These are phyloP conservation scores for Antheraea assamensis DNA, from an alignment of 2,888 invertebrate genomes.

Conservation along the genomic window DNA sequence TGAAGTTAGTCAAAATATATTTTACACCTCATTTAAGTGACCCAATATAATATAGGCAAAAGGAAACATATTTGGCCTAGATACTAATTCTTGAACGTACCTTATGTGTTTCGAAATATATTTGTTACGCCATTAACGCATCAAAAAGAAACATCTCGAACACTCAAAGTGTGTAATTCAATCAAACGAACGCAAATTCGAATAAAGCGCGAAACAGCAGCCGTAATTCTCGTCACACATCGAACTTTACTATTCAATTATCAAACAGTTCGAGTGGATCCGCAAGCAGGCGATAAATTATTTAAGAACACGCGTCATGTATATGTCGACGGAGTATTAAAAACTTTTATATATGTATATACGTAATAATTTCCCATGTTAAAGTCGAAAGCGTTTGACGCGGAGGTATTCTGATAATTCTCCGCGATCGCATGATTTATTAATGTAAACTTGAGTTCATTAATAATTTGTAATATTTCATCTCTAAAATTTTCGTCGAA, in stretches of 20 bases:
- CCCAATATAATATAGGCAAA: too few relatives aligned
- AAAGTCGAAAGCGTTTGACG: background rate
- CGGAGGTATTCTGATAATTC: background rate
- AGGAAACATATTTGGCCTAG: background rate
- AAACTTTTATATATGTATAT: background rate
- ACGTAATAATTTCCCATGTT: background rate
- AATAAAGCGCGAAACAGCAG: background rate
- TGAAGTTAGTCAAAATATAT: too few relatives aligned
- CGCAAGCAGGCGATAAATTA: background rate
- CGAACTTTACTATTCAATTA: conserved; percentile 9
- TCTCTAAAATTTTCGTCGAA: background rate
- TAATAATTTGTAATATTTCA: background rate
- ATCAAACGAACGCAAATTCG: background rate
- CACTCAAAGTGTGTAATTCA: background rate
- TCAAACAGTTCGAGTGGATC: background rate
- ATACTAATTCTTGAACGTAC: background rate
- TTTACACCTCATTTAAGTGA: too few relatives aligned
- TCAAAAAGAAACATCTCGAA: background rate
- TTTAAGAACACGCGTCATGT: background rate
- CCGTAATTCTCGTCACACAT: background rate
- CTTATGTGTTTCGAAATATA: too few relatives aligned
- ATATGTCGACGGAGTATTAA: background rate
- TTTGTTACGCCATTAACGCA: background rate
- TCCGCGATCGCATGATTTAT: background rate
- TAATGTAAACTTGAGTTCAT: background rate